Percentiles rank a stretch among this genome's conserved stretches.
These are phyloP conservation scores for Gallirallus australis DNA, from an alignment of 2,797 vertebrate species.

Conservation along the genomic window DNA sequence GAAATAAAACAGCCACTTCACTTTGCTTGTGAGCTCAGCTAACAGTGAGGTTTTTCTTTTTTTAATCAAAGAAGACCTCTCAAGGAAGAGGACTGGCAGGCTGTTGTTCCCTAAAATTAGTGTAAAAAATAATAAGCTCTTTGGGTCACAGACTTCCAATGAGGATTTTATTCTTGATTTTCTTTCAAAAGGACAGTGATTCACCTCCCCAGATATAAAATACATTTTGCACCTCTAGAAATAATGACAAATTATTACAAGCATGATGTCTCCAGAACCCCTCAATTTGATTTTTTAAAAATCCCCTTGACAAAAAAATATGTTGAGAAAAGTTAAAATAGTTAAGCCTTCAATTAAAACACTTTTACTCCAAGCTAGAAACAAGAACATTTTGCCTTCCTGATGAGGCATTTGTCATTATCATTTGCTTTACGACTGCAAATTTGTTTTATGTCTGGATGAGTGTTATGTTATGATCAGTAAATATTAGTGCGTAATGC, in stretches of 20 bases:
- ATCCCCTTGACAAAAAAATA: background rate
- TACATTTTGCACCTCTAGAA: background rate
- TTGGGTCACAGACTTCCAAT: background rate
- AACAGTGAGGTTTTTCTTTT: background rate
- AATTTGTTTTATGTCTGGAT: background rate
- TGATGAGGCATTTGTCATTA: background rate
- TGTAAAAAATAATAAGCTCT: background rate
- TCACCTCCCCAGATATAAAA: background rate
- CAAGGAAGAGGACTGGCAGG: background rate
- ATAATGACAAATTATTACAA: background rate
- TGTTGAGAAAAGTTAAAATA: background rate
- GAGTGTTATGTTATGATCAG: background rate
- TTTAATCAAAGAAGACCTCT: slow-evolving; percentile 23
- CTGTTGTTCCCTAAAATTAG: background rate
- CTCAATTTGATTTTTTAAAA: background rate
- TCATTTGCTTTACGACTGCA: background rate
- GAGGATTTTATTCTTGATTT: background rate
- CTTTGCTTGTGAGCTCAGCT: slow-evolving; percentile 3
- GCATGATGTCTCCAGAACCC: background rate
- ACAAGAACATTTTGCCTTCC: background rate
- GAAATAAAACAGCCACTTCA: slow-evolving; percentile 29
- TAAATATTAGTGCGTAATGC: background rate
- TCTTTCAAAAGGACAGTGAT: background rate
- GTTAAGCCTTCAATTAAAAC: background rate
- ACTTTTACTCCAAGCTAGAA: background rate